These are phyloP conservation scores for Melitaea cinxia DNA, from an alignment of 1,140 invertebrate species.

Conservation along the genomic window DNA sequence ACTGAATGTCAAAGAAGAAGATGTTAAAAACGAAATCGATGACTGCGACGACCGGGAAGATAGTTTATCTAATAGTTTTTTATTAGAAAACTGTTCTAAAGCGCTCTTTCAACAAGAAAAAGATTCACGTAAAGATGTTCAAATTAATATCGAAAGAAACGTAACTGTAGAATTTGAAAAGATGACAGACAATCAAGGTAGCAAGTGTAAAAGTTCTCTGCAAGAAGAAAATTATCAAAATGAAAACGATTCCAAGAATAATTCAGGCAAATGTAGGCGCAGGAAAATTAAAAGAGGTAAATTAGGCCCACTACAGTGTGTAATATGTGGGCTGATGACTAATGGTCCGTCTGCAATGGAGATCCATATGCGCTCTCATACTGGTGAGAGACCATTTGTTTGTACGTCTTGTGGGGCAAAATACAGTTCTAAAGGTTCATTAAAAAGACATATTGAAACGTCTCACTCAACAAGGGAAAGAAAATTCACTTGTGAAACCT, in stretches of 20 bases:
- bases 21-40: constrained; percentile 47
- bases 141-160: constrained; percentile 3
- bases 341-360: constrained; percentile 82
- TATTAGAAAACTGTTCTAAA: constrained; percentile 20
- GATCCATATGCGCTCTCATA: constrained; percentile 90
- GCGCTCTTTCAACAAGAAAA: constrained; percentile 3
- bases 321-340: constrained; percentile 55
- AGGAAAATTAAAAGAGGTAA: constrained; percentile 41
- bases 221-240: constrained; percentile 2
- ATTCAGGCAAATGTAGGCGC: constrained; percentile 26
- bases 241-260: constrained; percentile 17
- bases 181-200: not conserved
- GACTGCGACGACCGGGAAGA: constrained; percentile 39
- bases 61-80: constrained; percentile 32
- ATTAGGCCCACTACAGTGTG: constrained; percentile 52
- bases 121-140: not conserved
- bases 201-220: not conserved
- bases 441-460: constrained; percentile 81
- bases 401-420: constrained; percentile 86
- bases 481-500: constrained; percentile 73
- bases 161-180: constrained; percentile 9
- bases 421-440: constrained; percentile 76
- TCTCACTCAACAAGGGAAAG: constrained; percentile 65
- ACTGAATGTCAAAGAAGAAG: constrained; percentile 43
- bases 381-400: constrained; percentile 88